These are phyloP conservation scores for Sisyra nigra DNA, from an alignment of 2,888 invertebrate species.

Conservation along the genomic window DNA sequence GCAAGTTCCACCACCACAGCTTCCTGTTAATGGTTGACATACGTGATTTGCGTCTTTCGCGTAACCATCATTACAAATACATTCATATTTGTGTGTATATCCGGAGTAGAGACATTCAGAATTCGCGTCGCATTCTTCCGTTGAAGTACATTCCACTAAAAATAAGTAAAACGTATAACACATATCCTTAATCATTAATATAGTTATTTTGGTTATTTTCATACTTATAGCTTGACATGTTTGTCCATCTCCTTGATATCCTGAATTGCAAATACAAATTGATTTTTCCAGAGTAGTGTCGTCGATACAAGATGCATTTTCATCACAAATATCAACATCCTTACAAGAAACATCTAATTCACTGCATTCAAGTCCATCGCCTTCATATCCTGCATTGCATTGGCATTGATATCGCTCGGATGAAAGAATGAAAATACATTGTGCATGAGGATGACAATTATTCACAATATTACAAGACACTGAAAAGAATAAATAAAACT, in stretches of 20 bases:
- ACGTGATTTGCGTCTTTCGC: constrained; percentile 43
- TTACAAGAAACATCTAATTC: constrained; percentile 39
- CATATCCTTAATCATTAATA: neutral
- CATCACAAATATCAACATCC: constrained; percentile 47
- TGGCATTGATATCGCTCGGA: constrained; percentile 46
- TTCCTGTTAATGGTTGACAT: constrained; percentile 37
- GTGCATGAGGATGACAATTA: constrained; percentile 69
- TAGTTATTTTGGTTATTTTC: too few species aligned
- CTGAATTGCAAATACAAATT: constrained; percentile 60
- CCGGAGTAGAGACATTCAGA: constrained; percentile 55
- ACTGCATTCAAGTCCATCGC: constrained; percentile 64
- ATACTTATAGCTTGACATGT: constrained; percentile 48
- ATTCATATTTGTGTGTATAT: constrained; percentile 42
- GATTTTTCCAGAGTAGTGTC: constrained; percentile 47
- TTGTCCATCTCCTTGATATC: constrained; percentile 71
- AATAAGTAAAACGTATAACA: constrained; percentile 3
- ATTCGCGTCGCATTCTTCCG: constrained; percentile 49
- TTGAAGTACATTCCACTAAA: constrained; percentile 39
- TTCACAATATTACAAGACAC: constrained; percentile 57
- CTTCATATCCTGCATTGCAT: constrained; percentile 71
- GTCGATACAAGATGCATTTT: constrained; percentile 57
- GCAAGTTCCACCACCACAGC: constrained; percentile 46
- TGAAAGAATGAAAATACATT: constrained; percentile 46
- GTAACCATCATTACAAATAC: constrained; percentile 63
- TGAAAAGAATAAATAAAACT: constrained; percentile 26